Evolutionary conservation across 2,888 invertebrate species (phyloP), one percentile per base, ranked within the genome.

Genomic region (Leptarthrus brevirostris): DNA sequence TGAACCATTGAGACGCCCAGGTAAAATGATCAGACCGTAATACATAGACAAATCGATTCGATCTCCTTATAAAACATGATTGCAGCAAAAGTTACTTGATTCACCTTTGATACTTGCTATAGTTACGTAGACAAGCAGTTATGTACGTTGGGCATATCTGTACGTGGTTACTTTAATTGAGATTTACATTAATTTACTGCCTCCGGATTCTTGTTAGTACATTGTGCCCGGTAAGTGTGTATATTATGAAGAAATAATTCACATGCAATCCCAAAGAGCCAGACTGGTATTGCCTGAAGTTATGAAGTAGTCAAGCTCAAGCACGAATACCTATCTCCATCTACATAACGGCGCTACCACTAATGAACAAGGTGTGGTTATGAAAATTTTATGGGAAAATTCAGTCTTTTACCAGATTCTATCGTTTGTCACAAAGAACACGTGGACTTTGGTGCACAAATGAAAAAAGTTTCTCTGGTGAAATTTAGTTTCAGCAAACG

Each of bases 241-340:
- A 12, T 40, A 40, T 40, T 40, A 40, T 40, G 40, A 40, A 40
- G 40, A 40, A 40, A 40, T 40, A 40, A 40, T 40, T 40, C 40
- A 40, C 40, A 40, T 40, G 40, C 40, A 40, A 40, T 40, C 40
- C 40, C 3, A 40, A 40, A 40, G n/a, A 40, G 0, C 40, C 40
- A 40, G n/a, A 8, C n/a, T 40, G 40, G n/a, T 3, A 40, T n/a
- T 12, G 40, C 40, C 40, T 6, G 12, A 12, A 40, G 40, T 40
- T n/a, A 40, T 40, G 40, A 40, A 12, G 40, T 40, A 12, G 40
- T 6, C 40, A 3, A 12, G 4, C 30, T 30, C 4, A 30, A 30
- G n/a, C 40, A 2, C 12, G 12, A 3, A 40, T 40, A 40, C 40
- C 40, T 40, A 40, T 12, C 2, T 40, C 3, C 40, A 0, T 40